Base-by-base conservation (phyloP, 2,888 invertebrate species). In the Caradrina kadenii region DNA sequence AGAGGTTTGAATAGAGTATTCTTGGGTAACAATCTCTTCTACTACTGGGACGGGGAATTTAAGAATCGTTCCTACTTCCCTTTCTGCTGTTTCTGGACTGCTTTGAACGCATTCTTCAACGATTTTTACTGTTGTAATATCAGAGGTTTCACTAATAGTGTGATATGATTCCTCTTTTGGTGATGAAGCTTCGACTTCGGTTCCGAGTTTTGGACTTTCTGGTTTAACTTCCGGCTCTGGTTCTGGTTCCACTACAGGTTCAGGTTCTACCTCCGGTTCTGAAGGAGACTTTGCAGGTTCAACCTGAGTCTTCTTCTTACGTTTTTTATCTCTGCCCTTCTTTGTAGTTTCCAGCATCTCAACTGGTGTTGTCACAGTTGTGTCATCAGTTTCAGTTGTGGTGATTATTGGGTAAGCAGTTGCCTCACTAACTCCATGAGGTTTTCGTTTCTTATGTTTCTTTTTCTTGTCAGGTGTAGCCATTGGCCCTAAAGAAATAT, bases 21-120 rank as follows among this genome's bases (percentile, higher is more conserved):
- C 97, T 86, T 96, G 95, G 1, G 96, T 96, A n/a, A 93, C 78
- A n/a, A 96, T 92, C 86, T 96, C 93, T 93, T 97, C 97, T 8
- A 97, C 86, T 8, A 97, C 95, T n/a, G 96, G 96, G 22, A 97
- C 93, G 63, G 97, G 96, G 70, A 93, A 96, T 19, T 96, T 92
- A 0, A 97, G 93, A 59, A 96, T 96, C 52, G 96, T 94, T n/a
- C 96, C 92, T 0, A 96, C 94, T 83, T 96, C 96, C 71, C 90
- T 89, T 59, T 93, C 86, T 4, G 90, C 81, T 11, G 87, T 86
- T 79, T 95, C 96, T 21, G 96, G 96, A 65, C 96, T 94, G 22
- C 96, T 94, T 53, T 96, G 91, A 11, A 97, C 81, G 67, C 95
- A 95, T 93, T 97, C 97, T 92, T 97, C 97, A 15, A 97, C 89